Evolutionary conservation across 1,140 invertebrate genomes (phyloP).

Genomic region (Aradophagus sp.): DNA sequence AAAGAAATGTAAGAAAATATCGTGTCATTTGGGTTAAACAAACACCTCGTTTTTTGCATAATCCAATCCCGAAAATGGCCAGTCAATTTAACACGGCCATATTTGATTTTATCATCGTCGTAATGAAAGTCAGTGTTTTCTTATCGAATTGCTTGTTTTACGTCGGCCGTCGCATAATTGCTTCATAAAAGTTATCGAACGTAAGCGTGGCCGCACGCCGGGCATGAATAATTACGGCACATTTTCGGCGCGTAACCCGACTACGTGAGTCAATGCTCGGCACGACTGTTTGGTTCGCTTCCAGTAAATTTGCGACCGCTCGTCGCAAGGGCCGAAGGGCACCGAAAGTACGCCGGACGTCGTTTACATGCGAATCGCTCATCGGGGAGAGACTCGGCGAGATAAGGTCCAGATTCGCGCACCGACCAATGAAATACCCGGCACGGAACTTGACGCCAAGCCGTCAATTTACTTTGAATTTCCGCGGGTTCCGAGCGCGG

Average conservation of each 20-base stretch:
- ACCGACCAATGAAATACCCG: slow-evolving; percentile 36
- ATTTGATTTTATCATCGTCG: too few species aligned
- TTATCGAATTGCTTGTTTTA: too few species aligned
- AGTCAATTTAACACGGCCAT: too few species aligned
- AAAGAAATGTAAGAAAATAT: too few species aligned
- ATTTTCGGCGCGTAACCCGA: slow-evolving; percentile 15
- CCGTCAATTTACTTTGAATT: slow-evolving; percentile 46
- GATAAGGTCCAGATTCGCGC: slow-evolving; percentile 56
- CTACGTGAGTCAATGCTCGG: slow-evolving; percentile 19
- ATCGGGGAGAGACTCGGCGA: slow-evolving; percentile 51
- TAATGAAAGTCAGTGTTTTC: too few species aligned
- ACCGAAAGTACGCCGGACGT: slow-evolving; percentile 58
- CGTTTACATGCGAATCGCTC: slow-evolving; percentile 64
- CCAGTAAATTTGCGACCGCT: slow-evolving; percentile 58
- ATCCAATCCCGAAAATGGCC: too few species aligned
- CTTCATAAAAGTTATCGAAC: not conserved
- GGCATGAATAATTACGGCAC: slow-evolving; percentile 16
- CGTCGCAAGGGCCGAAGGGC: slow-evolving; percentile 53
- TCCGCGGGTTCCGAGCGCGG: slow-evolving; percentile 6
- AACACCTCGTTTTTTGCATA: too few species aligned
- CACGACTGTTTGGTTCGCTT: slow-evolving; percentile 49
- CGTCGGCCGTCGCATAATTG: too few species aligned
- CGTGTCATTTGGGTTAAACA: too few species aligned
- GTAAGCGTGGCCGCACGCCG: slow-evolving; percentile 12
- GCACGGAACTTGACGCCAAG: slow-evolving; percentile 64